Evolutionary conservation across 2,113 vertebrate species (phyloP).

Genomic region (Suricata suricatta): DNA sequence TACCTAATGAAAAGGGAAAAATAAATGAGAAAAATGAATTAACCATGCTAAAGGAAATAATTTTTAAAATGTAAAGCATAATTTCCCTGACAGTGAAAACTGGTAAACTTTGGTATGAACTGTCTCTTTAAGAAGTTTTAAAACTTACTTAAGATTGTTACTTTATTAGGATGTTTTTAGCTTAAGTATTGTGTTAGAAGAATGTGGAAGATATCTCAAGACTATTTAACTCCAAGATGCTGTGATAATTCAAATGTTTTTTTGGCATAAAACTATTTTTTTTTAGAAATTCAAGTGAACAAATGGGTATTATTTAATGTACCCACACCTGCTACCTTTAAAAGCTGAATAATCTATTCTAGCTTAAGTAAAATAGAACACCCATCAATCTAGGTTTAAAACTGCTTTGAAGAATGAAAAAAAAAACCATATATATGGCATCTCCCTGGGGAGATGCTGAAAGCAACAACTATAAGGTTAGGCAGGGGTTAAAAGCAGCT

Average conservation of each 20-base stretch:
- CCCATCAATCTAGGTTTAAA: conserved; percentile 1
- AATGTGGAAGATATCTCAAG: not conserved
- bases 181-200: not conserved
- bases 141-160: conserved; percentile 11
- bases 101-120: not conserved
- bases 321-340: not conserved
- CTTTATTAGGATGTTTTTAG: conserved; percentile 26
- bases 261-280: not conserved
- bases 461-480: conserved; percentile 8
- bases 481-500: not conserved
- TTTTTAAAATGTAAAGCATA: not conserved
- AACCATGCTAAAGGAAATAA: conserved; percentile 17
- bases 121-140: conserved; percentile 4
- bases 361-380: not conserved
- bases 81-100: not conserved
- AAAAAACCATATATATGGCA: not conserved
- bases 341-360: not conserved
- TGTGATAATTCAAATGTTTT: not conserved
- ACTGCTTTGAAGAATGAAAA: conserved; percentile 15
- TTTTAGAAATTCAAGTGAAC: conserved; percentile 29
- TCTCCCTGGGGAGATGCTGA: not conserved
- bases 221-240: not conserved
- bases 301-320: not conserved
- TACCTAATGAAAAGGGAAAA: not conserved
- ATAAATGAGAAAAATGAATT: conserved; percentile 33